Base-by-base conservation (phyloP, 1,140 invertebrate genomes). In the Atopsyche davidsoni region DNA sequence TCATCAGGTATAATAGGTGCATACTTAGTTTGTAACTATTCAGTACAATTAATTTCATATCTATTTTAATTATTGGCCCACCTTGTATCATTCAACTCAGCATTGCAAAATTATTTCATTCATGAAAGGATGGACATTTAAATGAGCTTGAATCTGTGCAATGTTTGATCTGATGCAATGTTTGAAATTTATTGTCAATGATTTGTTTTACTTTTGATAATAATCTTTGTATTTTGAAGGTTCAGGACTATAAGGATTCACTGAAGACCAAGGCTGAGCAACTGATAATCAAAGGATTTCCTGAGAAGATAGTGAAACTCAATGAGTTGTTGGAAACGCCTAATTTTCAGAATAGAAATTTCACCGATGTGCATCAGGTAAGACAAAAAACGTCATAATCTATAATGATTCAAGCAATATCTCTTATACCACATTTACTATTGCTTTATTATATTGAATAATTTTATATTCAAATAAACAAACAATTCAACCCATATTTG, bases 241-340 rank as follows among this genome's bases (percentile, higher is more conserved):
- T 89, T 59, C 81, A 87, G 64, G 84, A 89, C 61, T 89, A 89
- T 69, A 90, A 89, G 74, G 85, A 89, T 61, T 80, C 80, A 14
- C 66, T 90, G 43, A 89, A 87, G 67, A 76, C 77, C 23, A 86
- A 89, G 70, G 90, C 89, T 11, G 92, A 96, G 66, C 79, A 85
- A 58, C 68, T 94, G 31, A 82, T 95, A 43, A 77, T 90, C 24
- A 86, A 87, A 65, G 86, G 83, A 32, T 93, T 96, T 67, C 92
- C 92, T 2, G 85, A 89, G 62, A 93, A 92, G 70, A 93, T 95
- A 54, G 80, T 93, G 1, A 83, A 87, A 66, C 71, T 96, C 36
- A 92, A 94, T 72, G 81, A 86, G 56, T 67, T 94, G 28, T 67
- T 95, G 51, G 83, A 88, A 58, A 89, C 85, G 24, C 73, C 84